Conservation (phyloP, 2,113 vertebrate species). For the Gallinago media region DNA sequence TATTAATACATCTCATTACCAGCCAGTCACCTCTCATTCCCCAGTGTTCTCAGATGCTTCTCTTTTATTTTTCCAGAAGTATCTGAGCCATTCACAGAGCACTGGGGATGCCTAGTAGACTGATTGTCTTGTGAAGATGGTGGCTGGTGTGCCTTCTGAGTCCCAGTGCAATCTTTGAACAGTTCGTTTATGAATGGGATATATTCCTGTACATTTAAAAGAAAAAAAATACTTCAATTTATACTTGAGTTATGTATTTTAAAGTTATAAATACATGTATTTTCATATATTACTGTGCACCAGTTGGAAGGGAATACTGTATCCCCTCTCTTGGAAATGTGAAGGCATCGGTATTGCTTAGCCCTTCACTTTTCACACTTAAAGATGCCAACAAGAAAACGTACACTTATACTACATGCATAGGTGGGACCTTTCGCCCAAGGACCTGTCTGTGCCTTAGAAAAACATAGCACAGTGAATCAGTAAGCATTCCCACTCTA, state of each 20-base stretch:
- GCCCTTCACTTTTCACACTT: not conserved
- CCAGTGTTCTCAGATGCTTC: not conserved
- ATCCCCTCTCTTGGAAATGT: not conserved
- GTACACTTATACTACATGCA: rapidly evolving
- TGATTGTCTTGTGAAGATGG: not conserved
- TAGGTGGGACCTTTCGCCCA: not conserved
- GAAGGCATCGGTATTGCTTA: not conserved
- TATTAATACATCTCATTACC: conserved; percentile 26
- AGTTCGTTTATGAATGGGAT: not conserved
- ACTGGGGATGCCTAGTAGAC: not conserved
- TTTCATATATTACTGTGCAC: not conserved
- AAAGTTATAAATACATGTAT: not conserved
- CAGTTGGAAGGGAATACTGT: not conserved
- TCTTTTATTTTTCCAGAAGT: conserved; percentile 11
- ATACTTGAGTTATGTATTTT: not conserved
- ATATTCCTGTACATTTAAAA: not conserved
- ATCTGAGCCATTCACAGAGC: not conserved
- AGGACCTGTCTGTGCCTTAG: not conserved
- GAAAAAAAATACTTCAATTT: not conserved
- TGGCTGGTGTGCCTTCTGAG: not conserved
- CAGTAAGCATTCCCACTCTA: conserved; percentile 1
- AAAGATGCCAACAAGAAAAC: not conserved
- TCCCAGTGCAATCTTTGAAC: not conserved
- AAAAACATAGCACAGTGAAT: not conserved
- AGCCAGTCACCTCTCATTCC: not conserved